These are phyloP conservation scores for Chironex yamaguchii DNA, from an alignment of 30 jellyfish, hydroid and myxozoan genomes.

Conservation along the genomic window DNA sequence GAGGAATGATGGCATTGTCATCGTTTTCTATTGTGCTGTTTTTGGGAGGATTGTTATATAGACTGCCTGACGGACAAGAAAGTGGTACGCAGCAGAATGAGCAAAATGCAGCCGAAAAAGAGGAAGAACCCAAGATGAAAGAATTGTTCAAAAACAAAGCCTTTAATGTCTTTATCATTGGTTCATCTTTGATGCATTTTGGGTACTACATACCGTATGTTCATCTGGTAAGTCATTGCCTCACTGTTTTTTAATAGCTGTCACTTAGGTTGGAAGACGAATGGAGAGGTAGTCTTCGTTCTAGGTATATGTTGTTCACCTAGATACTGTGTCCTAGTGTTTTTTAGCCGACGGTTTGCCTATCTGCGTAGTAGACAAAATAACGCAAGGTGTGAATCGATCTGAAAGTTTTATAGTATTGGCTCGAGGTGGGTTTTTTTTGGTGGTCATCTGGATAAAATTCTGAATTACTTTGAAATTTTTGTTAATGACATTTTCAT, in stretches of 20 bases:
- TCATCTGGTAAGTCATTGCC: slow-evolving; percentile 76
- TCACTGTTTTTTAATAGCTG: neutral
- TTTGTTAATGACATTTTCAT: too few relatives aligned
- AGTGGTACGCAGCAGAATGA: slow-evolving; percentile 11
- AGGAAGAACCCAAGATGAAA: slow-evolving; percentile 7
- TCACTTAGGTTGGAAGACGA: neutral
- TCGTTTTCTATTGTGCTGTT: slow-evolving; percentile 76
- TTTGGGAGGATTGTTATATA: slow-evolving; percentile 71
- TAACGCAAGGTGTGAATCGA: too few relatives aligned
- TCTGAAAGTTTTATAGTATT: too few relatives aligned
- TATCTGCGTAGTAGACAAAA: too few relatives aligned
- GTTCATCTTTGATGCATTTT: slow-evolving; percentile 80
- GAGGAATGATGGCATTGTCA: slow-evolving; percentile 75
- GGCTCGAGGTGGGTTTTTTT: too few relatives aligned
- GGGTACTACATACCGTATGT: slow-evolving; percentile 93
- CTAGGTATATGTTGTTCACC: too few relatives aligned
- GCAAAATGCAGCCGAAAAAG: slow-evolving; percentile 39
- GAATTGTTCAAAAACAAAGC: slow-evolving; percentile 81
- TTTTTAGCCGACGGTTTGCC: too few relatives aligned
- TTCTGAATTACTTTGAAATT: too few relatives aligned
- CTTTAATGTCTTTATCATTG: slow-evolving; percentile 62
- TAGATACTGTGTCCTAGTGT: too few relatives aligned
- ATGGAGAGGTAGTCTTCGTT: too few relatives aligned
- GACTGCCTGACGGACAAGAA: slow-evolving; percentile 62
- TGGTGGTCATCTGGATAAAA: too few relatives aligned